Conservation (phyloP, 1,140 invertebrate genomes). For the Triops longicaudatus region DNA sequence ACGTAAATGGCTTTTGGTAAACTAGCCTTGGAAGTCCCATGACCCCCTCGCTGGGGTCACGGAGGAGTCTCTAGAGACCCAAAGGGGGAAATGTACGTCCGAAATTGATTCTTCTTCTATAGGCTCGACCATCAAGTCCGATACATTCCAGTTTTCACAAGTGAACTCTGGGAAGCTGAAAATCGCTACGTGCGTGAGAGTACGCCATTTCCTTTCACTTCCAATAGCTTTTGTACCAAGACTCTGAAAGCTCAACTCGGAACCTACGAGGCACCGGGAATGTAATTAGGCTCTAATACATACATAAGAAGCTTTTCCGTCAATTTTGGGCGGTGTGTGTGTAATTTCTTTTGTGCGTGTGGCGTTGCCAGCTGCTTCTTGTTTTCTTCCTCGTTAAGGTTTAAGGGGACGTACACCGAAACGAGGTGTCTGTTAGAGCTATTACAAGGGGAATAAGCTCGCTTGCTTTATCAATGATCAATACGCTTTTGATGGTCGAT, state of each 20-base stretch:
- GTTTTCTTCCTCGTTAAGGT: conserved; percentile 1
- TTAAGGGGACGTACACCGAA: not conserved
- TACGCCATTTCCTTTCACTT: not conserved
- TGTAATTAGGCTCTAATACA: not conserved
- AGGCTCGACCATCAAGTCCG: not conserved
- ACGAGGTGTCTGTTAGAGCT: not conserved
- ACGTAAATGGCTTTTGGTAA: not conserved
- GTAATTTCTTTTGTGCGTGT: conserved; percentile 2
- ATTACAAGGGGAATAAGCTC: not conserved
- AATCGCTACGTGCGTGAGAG: not conserved
- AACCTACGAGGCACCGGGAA: not conserved
- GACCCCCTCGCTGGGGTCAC: too few species aligned
- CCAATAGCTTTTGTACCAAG: not conserved
- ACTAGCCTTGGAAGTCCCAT: not conserved
- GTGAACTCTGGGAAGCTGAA: not conserved
- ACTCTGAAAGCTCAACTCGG: not conserved
- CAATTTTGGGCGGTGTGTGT: not conserved
- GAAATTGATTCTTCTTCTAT: not conserved
- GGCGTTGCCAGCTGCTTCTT: not conserved
- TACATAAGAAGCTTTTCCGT: not conserved
- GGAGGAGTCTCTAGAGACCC: too few species aligned
- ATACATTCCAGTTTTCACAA: too few species aligned
- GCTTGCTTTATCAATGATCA: conserved; percentile 1
- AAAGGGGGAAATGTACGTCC: not conserved
- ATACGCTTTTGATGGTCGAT: conserved; percentile 5